Evolutionary conservation across 2,888 invertebrate genomes (phyloP), one percentile per base, ranked within the genome.

Genomic region (Ophonus ardosiacus): DNA sequence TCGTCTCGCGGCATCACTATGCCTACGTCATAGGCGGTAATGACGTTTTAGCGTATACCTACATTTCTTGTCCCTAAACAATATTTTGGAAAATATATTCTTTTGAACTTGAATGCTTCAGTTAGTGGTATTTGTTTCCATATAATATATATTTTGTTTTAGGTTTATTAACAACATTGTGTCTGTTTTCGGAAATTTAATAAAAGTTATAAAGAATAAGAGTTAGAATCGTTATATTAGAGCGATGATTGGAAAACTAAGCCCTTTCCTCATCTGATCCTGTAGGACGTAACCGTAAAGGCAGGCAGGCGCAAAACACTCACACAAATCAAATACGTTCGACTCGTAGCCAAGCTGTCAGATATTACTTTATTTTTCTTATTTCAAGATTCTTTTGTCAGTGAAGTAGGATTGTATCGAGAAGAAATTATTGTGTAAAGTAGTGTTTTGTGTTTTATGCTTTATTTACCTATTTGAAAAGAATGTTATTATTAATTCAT

Each of bases 351-450:
- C 59, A 15, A 59, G 18, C 59, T 18, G 59, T 59, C 59, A 59
- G 59, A 59, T 59, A 59, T 59, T 59, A 59, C 59, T 59, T 59
- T 59, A 59, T 59, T 59, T 59, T 59, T 59, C 15, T 59, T 59
- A 59, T 59, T 59, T 59, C 17, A 18, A 59, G 59, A 59, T 59
- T 51, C 43, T 51, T 51, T 51, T 51, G 43, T 51, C 43, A 51
- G 43, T 51, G 43, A 51, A 51, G 43, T 51, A 51, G 13, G 43
- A 10, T 43, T 51, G 43, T 51, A 51, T 51, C 43, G 10, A 13
- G 43, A 51, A 51, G 43, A 51, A 51, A 51, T 51, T 51, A 51
- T 51, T 51, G 43, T 51, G 43, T 51, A 51, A 51, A 51, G 13
- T 10, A 13, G 43, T 51, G 43, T 51, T 51, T 43, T 43, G 43